A percentile compares a stretch with the other conserved stretches of the same genome.
Conservation (phyloP, 2,113 vertebrate species). For the Spilogale gracilis region DNA sequence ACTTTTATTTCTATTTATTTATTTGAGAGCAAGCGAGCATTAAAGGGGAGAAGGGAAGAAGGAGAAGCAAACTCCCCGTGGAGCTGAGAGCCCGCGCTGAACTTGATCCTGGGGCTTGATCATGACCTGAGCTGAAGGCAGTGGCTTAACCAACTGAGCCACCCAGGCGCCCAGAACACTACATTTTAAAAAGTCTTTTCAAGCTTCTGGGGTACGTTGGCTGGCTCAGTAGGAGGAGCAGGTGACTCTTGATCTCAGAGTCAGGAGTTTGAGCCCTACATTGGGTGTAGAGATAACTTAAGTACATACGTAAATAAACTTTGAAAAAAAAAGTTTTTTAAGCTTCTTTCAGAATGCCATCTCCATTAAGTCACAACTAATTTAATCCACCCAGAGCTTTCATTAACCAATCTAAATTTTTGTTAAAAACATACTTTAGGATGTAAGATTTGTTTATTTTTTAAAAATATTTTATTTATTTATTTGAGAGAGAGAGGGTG, state of each 20-base stretch:
- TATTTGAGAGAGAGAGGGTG: too few species aligned
- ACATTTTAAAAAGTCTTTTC: neutral
- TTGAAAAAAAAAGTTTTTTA: neutral
- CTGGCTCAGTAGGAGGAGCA: neutral
- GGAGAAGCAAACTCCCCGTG: too few species aligned
- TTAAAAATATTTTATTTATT: too few species aligned
- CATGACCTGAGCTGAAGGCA: too few species aligned
- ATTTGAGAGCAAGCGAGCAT: too few species aligned
- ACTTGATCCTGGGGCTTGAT: too few species aligned
- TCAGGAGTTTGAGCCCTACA: neutral
- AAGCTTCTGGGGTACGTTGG: neutral
- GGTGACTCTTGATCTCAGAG: neutral
- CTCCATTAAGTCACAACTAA: conserved; percentile 13
- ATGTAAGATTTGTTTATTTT: neutral
- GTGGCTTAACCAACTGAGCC: too few species aligned
- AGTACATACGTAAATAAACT: neutral
- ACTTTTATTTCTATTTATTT: too few species aligned
- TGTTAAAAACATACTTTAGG: neutral
- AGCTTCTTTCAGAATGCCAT: neutral
- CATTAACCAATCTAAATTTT: neutral
- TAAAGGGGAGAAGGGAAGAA: too few species aligned
- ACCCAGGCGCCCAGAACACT: neutral
- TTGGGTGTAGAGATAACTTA: neutral
- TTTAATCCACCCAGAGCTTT: conserved; percentile 6
- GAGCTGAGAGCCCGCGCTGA: too few species aligned